Evolutionary conservation across 2,888 invertebrate genomes (phyloP).

Genomic region (Odontothrips loti): DNA sequence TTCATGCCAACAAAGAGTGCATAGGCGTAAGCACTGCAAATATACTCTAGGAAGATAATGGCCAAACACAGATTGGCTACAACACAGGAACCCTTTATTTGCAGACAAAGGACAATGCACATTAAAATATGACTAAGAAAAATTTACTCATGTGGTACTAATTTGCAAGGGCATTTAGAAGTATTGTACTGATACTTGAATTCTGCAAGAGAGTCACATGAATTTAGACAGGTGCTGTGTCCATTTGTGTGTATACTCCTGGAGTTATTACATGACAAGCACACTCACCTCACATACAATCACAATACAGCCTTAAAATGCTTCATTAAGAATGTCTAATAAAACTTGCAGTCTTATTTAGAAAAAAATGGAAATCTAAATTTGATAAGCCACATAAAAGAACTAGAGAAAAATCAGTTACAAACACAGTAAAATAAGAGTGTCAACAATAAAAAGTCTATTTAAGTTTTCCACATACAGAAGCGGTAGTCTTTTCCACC

Average conservation of each 20-base stretch:
- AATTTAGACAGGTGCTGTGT: no score
- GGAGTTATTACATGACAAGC: not conserved
- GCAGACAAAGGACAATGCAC: not conserved
- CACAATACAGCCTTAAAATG: not conserved
- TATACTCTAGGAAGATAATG: no score
- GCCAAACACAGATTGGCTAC: no score
- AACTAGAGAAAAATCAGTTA: not conserved
- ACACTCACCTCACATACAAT: not conserved
- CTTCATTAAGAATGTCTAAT: not conserved
- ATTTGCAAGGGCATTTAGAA: no score
- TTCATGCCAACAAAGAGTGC: no score
- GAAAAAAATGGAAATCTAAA: not conserved
- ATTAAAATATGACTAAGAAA: no score
- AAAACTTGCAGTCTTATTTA: not conserved
- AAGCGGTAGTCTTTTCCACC: not conserved
- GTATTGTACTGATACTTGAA: no score
- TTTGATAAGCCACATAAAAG: not conserved
- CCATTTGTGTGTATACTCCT: no score
- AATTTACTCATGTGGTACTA: no score
- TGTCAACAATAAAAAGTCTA: not conserved
- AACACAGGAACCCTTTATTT: not conserved
- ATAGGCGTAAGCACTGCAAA: no score
- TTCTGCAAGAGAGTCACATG: no score
- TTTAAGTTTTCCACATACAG: not conserved
- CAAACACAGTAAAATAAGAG: not conserved